Base-by-base conservation (phyloP, 92 coral and sea anemone genomes). In the Actinostola sp. region DNA sequence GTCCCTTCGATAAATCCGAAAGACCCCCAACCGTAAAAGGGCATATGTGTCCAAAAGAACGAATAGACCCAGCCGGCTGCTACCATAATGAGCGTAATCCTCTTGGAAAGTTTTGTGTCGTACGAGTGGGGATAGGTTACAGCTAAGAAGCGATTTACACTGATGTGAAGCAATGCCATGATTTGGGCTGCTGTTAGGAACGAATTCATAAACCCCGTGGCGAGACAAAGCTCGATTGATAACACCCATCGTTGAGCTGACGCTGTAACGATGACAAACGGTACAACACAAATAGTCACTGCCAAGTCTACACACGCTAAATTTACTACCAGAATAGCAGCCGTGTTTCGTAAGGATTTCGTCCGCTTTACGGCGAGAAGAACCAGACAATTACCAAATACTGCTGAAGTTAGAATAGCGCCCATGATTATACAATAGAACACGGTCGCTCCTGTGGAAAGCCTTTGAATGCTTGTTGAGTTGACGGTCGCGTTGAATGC, bases 151-250 rank as follows among this genome's bases (percentile, higher is more conserved):
- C 99, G 82, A 61, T 95, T 95, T 0, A 95, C 78, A 39, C 99
- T 92, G 45, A 95, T 91, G 59, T 87, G 91, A 0, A 95, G 77
- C 51, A 95, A 82, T 20, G 97, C 95, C 81, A 92, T 86, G 43
- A 95, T 89, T 52, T 95, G 99, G n/a, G 93, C 85, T 0, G 97
- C 99, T 7, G 99, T 95, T n/a, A 95, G 61, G 38, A 95, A 95
- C 19, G 99, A 92, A 26, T 95, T 95, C 36, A 95, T 32, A 54
- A 95, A 95, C 0, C 95, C 99, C 55, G 99, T 82, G 0, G 84
- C 89, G 14, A 69, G 51, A 41, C 99, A 95, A 20, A 86, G 50
- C 8, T 46, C 59, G n/a, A 46, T 69, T 30, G 92, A 88, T 33
- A 88, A 57, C 13, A 57, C 75, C 97, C 99, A 92, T 31, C 67